Conservation (phyloP, 2,797 vertebrate species). For the Acanthurus tractus region DNA sequence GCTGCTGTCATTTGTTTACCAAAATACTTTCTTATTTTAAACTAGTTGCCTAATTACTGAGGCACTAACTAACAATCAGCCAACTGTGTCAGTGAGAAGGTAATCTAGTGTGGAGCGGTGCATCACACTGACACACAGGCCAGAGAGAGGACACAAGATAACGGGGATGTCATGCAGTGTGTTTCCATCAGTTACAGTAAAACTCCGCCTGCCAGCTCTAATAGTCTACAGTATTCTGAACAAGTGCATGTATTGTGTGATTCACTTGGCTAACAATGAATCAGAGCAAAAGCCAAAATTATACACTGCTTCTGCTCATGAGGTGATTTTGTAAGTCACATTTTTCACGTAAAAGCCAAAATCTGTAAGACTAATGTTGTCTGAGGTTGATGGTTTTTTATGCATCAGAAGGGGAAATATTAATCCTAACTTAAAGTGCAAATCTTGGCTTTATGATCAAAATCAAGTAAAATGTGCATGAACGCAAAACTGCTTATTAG, state of each 20-base stretch:
- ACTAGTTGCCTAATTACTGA: conserved; percentile 27
- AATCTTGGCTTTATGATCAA: conserved; percentile 62
- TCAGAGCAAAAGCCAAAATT: conserved; percentile 26
- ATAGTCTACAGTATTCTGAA: conserved; percentile 24
- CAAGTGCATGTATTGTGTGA: conserved; percentile 36
- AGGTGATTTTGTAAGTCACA: conserved; percentile 3
- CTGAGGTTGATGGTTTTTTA: conserved; percentile 17
- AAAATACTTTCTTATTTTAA: conserved; percentile 22
- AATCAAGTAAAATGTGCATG: conserved; percentile 48
- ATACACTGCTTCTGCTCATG: conserved; percentile 14
- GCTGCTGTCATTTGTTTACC: conserved; percentile 19
- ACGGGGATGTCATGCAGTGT: conserved; percentile 57
- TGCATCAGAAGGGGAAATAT: conserved; percentile 27
- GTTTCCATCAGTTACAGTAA: conserved; percentile 32
- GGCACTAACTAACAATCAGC: conserved; percentile 29
- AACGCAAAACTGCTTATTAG: conserved; percentile 30
- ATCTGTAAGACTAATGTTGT: conserved; percentile 6
- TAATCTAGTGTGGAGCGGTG: conserved; percentile 34
- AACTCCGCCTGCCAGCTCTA: conserved; percentile 28
- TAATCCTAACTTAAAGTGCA: conserved; percentile 75
- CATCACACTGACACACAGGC: conserved; percentile 28
- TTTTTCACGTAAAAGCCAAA: neutral
- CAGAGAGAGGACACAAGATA: conserved; percentile 37
- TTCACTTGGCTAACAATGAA: conserved; percentile 30
- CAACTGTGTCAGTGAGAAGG: conserved; percentile 31